These are phyloP conservation scores for Troides oblongomaculatus DNA, from an alignment of 2,888 invertebrate species.

Conservation along the genomic window DNA sequence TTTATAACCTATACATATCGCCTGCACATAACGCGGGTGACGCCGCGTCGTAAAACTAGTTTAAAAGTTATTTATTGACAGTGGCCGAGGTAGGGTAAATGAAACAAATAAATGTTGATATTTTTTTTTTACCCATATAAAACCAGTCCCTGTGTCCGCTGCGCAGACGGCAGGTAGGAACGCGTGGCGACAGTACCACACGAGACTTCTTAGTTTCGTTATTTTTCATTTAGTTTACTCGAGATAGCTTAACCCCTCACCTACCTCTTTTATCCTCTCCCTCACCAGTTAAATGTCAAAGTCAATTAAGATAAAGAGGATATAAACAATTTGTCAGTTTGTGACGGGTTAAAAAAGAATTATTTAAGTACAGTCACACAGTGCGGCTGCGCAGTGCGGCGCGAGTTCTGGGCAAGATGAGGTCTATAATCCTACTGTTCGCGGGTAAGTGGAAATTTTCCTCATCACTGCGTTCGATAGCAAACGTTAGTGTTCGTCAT, in stretches of 20 bases:
- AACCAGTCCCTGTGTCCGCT: slow-evolving; percentile 14
- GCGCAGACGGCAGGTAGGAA: not conserved
- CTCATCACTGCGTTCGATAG: no score
- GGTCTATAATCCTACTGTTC: slow-evolving; percentile 4
- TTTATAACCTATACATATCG: no score
- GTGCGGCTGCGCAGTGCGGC: not conserved
- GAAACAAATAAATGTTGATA: no score
- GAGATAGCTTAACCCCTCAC: not conserved
- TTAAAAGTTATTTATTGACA: no score
- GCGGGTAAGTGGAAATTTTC: slow-evolving; percentile 14
- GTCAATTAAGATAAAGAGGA: slow-evolving; percentile 22
- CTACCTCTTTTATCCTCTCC: no score
- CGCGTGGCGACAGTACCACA: not conserved
- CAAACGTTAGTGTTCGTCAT: no score
- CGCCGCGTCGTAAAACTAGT: no score
- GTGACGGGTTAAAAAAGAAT: slow-evolving; percentile 5
- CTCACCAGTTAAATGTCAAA: slow-evolving; percentile 10
- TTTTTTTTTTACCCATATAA: not conserved
- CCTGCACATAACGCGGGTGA: no score
- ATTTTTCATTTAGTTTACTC: slow-evolving; percentile 7
- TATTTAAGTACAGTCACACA: slow-evolving; percentile 6
- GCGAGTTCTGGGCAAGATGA: slow-evolving; percentile 6
- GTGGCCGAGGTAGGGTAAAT: no score
- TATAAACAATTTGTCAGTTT: slow-evolving; percentile 8
- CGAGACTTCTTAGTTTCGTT: not conserved